Evolutionary conservation across 2,113 vertebrate genomes (phyloP).

Genomic region (Vidua chalybeata): DNA sequence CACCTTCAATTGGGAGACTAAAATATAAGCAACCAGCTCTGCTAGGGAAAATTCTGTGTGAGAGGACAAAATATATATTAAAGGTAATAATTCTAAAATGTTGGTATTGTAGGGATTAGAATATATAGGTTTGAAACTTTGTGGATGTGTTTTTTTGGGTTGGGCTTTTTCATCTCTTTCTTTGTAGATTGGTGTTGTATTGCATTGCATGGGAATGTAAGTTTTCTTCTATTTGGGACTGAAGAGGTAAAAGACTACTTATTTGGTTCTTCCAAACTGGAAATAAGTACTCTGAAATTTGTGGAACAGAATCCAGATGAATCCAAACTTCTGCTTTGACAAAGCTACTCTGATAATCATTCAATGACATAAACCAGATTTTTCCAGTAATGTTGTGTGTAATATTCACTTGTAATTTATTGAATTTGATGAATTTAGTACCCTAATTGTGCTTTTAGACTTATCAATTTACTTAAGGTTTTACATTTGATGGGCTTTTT

Average conservation of each 20-base stretch:
- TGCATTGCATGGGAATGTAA: neutral
- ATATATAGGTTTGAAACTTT: neutral
- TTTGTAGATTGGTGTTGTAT: neutral
- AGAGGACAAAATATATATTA: neutral
- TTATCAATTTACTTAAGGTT: neutral
- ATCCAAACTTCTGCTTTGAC: neutral
- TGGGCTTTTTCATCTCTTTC: neutral
- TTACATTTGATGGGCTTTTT: neutral
- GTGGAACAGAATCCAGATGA: neutral
- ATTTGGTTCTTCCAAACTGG: neutral
- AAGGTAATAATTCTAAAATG: neutral
- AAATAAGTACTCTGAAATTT: neutral
- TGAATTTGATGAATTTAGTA: neutral
- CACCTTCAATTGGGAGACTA: neutral
- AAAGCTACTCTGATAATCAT: neutral
- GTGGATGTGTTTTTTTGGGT: rapidly evolving
- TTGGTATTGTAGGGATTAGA: neutral
- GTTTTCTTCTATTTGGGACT: neutral
- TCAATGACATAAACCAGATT: neutral
- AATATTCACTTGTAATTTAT: neutral
- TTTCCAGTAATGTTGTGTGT: neutral
- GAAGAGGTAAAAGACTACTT: neutral
- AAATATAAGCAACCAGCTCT: neutral
- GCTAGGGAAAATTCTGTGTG: neutral
- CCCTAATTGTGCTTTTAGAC: neutral